phyloP scores from a whole-genome alignment of 2,888 invertebrate genomes.

The Thyatira batis region DNA sequence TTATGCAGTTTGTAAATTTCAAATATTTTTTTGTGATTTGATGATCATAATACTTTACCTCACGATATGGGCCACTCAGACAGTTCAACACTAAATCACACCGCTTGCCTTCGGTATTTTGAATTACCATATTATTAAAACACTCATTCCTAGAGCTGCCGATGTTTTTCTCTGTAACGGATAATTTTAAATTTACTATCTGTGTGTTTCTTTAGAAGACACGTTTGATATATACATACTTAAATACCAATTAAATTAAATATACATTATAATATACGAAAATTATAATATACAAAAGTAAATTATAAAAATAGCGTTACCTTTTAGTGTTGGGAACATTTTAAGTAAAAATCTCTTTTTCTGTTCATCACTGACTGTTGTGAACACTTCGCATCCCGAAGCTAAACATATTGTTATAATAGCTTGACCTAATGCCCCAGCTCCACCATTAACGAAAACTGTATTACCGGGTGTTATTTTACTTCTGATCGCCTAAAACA shows the following conservation, averaged over 20 bases:
- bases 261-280: background rate
- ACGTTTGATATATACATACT: no score
- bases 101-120: background rate
- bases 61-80: constrained; percentile 7
- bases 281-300: constrained; percentile 5
- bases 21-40: background rate
- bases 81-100: constrained; percentile 9
- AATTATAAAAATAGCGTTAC: constrained; percentile 24
- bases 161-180: constrained; percentile 8
- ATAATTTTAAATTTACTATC: background rate
- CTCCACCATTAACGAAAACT: constrained; percentile 42
- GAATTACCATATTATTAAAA: background rate
- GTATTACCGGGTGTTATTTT: constrained; percentile 12
- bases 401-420: constrained; percentile 41
- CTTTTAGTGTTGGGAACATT: constrained; percentile 36
- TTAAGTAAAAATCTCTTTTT: constrained; percentile 44
- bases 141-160: constrained; percentile 1
- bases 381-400: constrained; percentile 34
- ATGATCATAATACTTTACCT: constrained; percentile 2
- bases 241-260: no score
- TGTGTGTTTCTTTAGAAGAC: background rate
- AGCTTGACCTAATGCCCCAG: constrained; percentile 49
- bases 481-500: constrained; percentile 28
- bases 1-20: no score
- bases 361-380: constrained; percentile 35